Percentiles rank a stretch among this genome's conserved stretches.
These are phyloP conservation scores for Cliona cf. orientalis DNA, from an alignment of 37 sponge, comb jelly and placozoan species.

Conservation along the genomic window DNA sequence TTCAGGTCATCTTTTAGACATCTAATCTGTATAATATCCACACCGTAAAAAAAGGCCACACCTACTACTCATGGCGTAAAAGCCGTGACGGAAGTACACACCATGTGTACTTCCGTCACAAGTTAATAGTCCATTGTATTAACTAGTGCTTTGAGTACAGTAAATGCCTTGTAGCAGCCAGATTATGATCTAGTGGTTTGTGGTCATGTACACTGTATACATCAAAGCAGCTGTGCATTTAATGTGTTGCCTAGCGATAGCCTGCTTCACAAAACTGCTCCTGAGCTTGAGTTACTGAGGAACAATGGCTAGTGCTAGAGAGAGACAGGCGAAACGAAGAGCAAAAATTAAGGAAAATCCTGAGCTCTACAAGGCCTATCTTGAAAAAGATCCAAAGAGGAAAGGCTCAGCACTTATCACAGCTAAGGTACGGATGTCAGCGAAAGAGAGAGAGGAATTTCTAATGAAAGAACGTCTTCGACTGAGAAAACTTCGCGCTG, in stretches of 20 bases:
- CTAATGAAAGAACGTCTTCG: not conserved
- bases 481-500: not conserved
- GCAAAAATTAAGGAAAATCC: not conserved
- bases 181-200: not conserved
- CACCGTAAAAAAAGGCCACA: slow-evolving; percentile 5
- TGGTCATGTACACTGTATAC: not conserved
- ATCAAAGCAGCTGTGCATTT: not conserved
- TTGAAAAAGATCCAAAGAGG: slow-evolving; percentile 27
- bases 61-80: slow-evolving; percentile 22
- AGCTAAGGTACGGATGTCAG: not conserved
- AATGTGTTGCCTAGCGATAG: not conserved
- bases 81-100: slow-evolving; percentile 20
- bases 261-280: not conserved
- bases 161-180: not conserved
- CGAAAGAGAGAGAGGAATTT: slow-evolving; percentile 17
- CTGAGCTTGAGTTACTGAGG: too few relatives aligned
- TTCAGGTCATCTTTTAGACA: slow-evolving; percentile 5
- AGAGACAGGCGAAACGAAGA: slow-evolving; percentile 8
- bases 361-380: slow-evolving; percentile 18
- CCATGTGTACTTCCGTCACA: not conserved
- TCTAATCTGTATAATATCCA: slow-evolving; percentile 16
- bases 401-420: not conserved
- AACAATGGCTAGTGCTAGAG: slow-evolving; percentile 10
- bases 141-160: not conserved
- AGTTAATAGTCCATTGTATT: not conserved